Conservation (phyloP, 2,888 invertebrate species). For the Drosophila cognata region DNA sequence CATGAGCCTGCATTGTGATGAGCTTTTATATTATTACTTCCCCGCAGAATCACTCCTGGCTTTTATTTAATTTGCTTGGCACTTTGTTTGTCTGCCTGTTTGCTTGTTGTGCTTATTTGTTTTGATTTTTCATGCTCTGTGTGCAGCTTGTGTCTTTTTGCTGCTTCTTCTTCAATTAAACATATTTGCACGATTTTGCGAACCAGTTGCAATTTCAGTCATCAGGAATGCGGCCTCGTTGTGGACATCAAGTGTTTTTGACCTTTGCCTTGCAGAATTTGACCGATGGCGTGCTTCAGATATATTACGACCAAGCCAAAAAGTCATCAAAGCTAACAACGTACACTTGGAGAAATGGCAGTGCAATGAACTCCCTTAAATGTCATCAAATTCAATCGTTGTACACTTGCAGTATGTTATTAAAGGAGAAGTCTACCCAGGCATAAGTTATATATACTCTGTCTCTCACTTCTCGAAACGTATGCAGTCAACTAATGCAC, state of each 20-base stretch:
- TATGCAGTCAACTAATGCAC: neutral
- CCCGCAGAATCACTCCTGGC: neutral
- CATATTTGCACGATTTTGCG: conserved; percentile 14
- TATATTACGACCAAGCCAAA: conserved; percentile 8
- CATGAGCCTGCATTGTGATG: conserved; percentile 15
- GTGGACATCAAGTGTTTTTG: conserved; percentile 33
- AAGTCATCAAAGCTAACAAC: neutral
- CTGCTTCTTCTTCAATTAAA: conserved; percentile 18
- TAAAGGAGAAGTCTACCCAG: neutral
- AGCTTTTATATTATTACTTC: conserved; percentile 32
- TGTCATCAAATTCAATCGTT: neutral
- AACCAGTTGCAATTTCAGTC: conserved; percentile 11
- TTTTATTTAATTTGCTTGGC: conserved; percentile 72
- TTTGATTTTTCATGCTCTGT: conserved; percentile 68
- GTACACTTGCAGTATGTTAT: neutral
- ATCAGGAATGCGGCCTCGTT: neutral
- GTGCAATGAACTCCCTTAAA: neutral
- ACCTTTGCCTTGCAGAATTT: conserved; percentile 54
- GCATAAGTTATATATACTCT: neutral
- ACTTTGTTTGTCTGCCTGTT: conserved; percentile 61
- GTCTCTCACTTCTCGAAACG: neutral
- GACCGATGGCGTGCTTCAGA: conserved; percentile 49
- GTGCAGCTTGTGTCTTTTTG: conserved; percentile 21
- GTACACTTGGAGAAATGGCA: neutral
- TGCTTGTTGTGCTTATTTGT: conserved; percentile 65